Base-by-base conservation (phyloP, 2,888 invertebrate species). In the Erannis defoliaria region DNA sequence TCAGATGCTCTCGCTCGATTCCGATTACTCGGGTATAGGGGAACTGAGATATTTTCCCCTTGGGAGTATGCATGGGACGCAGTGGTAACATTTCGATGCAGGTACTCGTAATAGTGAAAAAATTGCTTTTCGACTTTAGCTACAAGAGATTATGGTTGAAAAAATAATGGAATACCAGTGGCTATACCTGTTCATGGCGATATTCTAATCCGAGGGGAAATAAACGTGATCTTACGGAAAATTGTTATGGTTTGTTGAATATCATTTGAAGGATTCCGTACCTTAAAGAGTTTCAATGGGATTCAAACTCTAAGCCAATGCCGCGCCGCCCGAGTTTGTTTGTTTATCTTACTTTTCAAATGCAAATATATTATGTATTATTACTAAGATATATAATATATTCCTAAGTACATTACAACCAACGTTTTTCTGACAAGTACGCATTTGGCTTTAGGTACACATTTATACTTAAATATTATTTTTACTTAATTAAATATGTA, bases 11-110 rank as follows among this genome's bases (percentile, higher is more conserved):
- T 82, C 77, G 77, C 71, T 70, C 65, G 70, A 68, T 68, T 71
- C 72, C 75, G 72, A 75, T 76, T 78, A 74, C 71, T 65, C 75
- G 70, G 75, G 74, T 65, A 74, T 74, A 82, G 84, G 89, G 85
- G 78, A 78, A 74, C 75, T 74, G 77, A 76, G 78, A 76, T 83
- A 85, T 85, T 74, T 77, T 70, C 68, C 89, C 80, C 85, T 68
- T 72, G 88, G 81, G 89, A 82, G 69, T 63, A 62, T 57, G 67
- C 69, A 72, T 48, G 31, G 18, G 12, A 56, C 45, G 54, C 31
- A 0, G 38, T 29, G 43, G 55, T 37, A 16, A 49, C 21, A 18
- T 49, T 40, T 18, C 16, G 18, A 18, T 46, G 18, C 53, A 42
- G 45, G 40, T 31, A 26, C 8, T 26, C 26, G 26, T 26, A 33